Evolutionary conservation across 1,140 invertebrate genomes (phyloP), one percentile per base, ranked within the genome.

Genomic region (Zophobas atratus): DNA sequence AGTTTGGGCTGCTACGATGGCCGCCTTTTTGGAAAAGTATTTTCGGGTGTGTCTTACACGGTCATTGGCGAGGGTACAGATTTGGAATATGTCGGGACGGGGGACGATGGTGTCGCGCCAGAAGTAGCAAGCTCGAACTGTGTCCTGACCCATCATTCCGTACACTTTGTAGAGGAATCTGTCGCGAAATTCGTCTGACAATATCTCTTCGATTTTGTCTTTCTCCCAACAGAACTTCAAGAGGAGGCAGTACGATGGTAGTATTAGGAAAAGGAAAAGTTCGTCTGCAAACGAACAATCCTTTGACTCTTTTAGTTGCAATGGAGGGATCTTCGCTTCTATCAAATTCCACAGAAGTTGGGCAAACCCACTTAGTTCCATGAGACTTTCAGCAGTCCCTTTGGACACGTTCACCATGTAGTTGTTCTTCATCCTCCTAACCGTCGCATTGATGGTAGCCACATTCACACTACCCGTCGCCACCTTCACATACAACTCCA

Each of bases 1-100:
- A 0, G 89, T 88, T 87, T 94, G 93, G 78, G 94, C 94, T 34
- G 91, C 87, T n/a, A 92, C 88, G 6, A 93, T 91, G 0, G 92
- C 93, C 80, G 91, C 88, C 53, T 92, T 91, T 83, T 92, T 87
- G 63, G 88, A 87, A 41, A 91, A 84, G 74, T 89, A 86, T 53
- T 83, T 77, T 43, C 81, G 79, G 6, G 76, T 79, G 74, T 89
- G 87, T 72, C 89, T 88, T 70, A 91, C 77, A 57, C 87, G 87
- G 6, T 85, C 32, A 91, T 82, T 67, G 89, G 20, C 88, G 83
- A 93, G 91, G 4, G 92, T 90, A 75, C 90, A 90, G 82, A 93
- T 91, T 6, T 92, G 86, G 8, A 90, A 88, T 1, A 91, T 86
- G 70, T 91, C 88, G 1, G 90, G 83, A 33, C 46, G 56, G 6